phyloP scores from a whole-genome alignment of 2,888 invertebrate species.

The Omphaloscelis lunosa region DNA sequence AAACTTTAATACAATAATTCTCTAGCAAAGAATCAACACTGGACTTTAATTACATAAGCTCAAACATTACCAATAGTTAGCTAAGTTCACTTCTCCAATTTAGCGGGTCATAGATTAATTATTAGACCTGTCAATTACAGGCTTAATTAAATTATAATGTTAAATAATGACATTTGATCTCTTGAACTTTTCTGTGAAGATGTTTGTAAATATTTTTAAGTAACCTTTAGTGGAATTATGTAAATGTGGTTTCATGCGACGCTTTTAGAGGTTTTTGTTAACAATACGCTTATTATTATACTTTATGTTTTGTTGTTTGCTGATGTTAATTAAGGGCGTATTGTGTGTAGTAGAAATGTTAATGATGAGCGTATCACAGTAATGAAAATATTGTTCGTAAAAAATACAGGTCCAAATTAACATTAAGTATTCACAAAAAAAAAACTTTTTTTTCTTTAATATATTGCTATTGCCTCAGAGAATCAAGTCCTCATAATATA shows the following conservation, averaged over 20 bases:
- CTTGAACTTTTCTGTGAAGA: conserved; percentile 46
- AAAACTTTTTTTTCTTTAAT: neutral
- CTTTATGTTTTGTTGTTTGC: conserved; percentile 19
- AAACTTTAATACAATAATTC: neutral
- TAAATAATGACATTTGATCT: conserved; percentile 68
- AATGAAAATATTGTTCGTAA: no score
- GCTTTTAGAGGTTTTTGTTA: conserved; percentile 25
- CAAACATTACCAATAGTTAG: conserved; percentile 42
- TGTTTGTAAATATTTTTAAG: conserved; percentile 55
- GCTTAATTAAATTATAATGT: conserved; percentile 76
- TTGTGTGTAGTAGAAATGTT: neutral
- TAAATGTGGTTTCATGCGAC: conserved; percentile 39
- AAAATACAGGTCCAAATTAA: neutral
- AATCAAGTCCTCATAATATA: neutral
- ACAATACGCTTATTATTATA: conserved; percentile 29
- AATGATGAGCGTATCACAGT: neutral
- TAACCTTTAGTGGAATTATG: conserved; percentile 56
- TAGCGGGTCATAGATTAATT: conserved; percentile 71
- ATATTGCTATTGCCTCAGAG: neutral
- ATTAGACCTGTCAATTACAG: conserved; percentile 79
- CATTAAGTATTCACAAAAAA: neutral
- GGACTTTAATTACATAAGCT: conserved; percentile 32
- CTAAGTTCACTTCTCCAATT: conserved; percentile 43
- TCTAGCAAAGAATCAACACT: neutral
- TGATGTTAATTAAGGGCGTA: conserved; percentile 20